Evolutionary conservation across 2,888 invertebrate species (phyloP).

Genomic region (Nomada goodeniana): DNA sequence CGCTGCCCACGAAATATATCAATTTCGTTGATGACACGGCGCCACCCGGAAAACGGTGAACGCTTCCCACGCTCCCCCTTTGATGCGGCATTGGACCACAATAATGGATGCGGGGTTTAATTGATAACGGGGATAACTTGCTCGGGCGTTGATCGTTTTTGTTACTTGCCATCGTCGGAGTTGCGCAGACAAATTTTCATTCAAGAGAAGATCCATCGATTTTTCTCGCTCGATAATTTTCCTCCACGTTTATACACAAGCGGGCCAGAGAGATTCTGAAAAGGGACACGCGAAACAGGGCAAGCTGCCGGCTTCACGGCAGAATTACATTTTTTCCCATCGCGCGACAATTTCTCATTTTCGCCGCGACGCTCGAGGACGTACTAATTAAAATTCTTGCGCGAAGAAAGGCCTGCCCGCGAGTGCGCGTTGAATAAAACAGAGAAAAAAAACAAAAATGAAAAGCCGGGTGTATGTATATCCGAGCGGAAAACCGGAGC

Average conservation of each 20-base stretch:
- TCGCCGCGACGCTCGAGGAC: slow-evolving; percentile 31
- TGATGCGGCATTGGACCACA: slow-evolving; percentile 13
- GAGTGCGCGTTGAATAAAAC: slow-evolving; percentile 2
- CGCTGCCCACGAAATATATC: slow-evolving; percentile 39
- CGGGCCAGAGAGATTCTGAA: slow-evolving; percentile 1
- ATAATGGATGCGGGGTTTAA: slow-evolving; percentile 9
- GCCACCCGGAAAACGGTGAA: not conserved
- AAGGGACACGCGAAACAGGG: not conserved
- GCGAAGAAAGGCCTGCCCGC: slow-evolving; percentile 40
- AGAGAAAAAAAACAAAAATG: not conserved
- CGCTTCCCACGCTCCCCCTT: not conserved
- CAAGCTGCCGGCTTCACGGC: not conserved
- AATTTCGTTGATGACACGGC: slow-evolving; percentile 35
- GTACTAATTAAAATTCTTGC: slow-evolving; percentile 60
- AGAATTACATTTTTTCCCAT: slow-evolving; percentile 43
- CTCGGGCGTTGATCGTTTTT: not conserved
- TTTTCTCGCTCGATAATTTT: not conserved
- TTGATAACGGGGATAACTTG: slow-evolving; percentile 18
- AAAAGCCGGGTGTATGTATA: slow-evolving; percentile 8
- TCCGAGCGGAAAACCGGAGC: slow-evolving; percentile 3
- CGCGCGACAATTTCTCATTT: slow-evolving; percentile 53
- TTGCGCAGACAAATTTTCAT: not conserved
- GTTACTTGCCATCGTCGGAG: not conserved
- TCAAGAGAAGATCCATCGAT: not conserved
- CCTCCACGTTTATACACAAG: slow-evolving; percentile 11